These are phyloP conservation scores for Lamellibrachia luymesi DNA, from an alignment of 1,140 invertebrate genomes.

Conservation along the genomic window DNA sequence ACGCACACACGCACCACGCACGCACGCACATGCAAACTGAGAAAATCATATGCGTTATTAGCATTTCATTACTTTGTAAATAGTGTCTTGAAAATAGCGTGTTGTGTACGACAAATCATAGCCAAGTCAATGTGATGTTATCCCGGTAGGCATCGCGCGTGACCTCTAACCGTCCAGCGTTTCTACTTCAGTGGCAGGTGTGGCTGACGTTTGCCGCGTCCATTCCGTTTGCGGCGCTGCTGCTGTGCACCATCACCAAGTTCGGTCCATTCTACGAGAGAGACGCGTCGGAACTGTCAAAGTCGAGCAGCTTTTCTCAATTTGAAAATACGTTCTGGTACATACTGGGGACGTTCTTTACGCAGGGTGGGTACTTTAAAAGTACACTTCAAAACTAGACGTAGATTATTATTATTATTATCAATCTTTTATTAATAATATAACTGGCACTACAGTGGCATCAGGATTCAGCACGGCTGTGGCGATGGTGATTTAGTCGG, in stretches of 20 bases:
- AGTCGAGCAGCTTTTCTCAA: neutral
- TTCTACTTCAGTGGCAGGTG: slow-evolving; percentile 15
- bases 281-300: slow-evolving; percentile 7
- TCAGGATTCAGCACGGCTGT: too few species aligned
- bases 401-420: neutral
- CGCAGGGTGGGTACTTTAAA: slow-evolving; percentile 35
- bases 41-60: too few species aligned
- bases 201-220: slow-evolving; percentile 2
- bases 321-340: slow-evolving; percentile 42
- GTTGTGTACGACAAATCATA: too few species aligned
- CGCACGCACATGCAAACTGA: neutral
- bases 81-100: too few species aligned
- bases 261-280: slow-evolving; percentile 24
- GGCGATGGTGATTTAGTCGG: too few species aligned
- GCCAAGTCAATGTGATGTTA: too few species aligned
- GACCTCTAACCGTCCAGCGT: neutral
- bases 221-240: slow-evolving; percentile 2
- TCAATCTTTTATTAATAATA: too few species aligned
- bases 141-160: neutral
- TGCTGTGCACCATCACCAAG: neutral
- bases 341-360: slow-evolving; percentile 40
- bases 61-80: too few species aligned
- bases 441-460: too few species aligned
- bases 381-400: neutral
- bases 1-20: too few species aligned